Percentiles rank a stretch among this genome's conserved stretches.
Evolutionary conservation across 2,797 vertebrate species (phyloP).

Genomic region (Pantherophis alleghaniensis): DNA sequence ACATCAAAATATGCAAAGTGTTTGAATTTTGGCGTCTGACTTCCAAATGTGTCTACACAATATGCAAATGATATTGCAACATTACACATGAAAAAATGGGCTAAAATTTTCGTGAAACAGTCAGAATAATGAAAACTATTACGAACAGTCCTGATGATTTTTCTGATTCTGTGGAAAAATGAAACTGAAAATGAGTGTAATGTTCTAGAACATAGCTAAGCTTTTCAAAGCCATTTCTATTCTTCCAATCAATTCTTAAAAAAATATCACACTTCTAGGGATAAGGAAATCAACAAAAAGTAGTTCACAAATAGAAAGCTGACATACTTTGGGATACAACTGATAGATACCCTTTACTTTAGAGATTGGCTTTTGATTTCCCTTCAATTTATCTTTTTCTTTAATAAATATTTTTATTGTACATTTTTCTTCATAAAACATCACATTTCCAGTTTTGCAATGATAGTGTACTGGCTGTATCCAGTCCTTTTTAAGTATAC

Average conservation of each 20-base stretch:
- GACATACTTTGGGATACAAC: neutral
- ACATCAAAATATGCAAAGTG: neutral
- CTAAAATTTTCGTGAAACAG: neutral
- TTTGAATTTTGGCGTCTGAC: neutral
- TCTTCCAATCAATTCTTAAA: constrained; percentile 16
- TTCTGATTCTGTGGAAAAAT: neutral
- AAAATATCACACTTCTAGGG: constrained; percentile 14
- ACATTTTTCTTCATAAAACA: no score
- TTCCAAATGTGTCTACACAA: neutral
- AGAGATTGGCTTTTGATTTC: neutral
- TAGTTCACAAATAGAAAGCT: neutral
- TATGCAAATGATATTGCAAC: neutral
- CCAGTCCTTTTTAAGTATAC: no score
- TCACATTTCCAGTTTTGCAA: no score
- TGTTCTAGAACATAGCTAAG: constrained; percentile 7
- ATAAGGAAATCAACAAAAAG: neutral
- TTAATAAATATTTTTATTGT: no score
- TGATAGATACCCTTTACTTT: neutral
- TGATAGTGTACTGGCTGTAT: no score
- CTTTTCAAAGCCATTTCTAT: constrained; percentile 28
- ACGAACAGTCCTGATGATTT: neutral
- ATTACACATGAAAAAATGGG: neutral
- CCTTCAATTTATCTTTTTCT: neutral
- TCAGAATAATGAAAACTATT: neutral
- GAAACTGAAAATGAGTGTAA: constrained; percentile 24